Base-by-base conservation (phyloP, 1,140 invertebrate species). In the Tetramorium alpestre region DNA sequence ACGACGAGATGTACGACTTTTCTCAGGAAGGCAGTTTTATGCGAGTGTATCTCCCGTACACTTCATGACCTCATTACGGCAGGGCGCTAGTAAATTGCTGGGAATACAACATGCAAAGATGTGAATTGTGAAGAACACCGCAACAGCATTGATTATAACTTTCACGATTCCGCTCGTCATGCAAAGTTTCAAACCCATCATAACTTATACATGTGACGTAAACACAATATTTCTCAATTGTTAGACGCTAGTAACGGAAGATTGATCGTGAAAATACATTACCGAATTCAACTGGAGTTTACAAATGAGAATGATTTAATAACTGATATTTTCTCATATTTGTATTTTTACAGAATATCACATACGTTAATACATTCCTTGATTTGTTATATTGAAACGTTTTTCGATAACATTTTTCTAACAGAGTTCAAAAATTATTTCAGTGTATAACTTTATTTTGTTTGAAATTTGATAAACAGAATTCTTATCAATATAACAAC, bases 1-100 rank as follows among this genome's bases (percentile, higher is more conserved):
- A 88, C 58, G 58, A 88, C 58, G 58, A 78, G 58, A 88, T 88
- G 54, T 44, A 44, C 10, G 77, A 69, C 87, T 86, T 88, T 86
- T 56, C 56, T 38, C 18, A 25, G 58, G 44, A 56, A 89, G 60
- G 58, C 87, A 88, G 44, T 88, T 89, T 86, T 47, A 80, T 49
- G 41, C 33, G 65, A 51, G 41, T 60, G 10, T 69, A 88, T 60
- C 75, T 69, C 13, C 65, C 60, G 13, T 69, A 69, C 47, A 33
- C 25, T 54, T 81, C 47, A 70, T 69, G 75, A 86, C 47, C 67
- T 73, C 88, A 86, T 89, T 89, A 88, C 47, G 78, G 58, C 18
- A 51, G 28, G 60, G 51, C 7, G 41, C 58, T 28, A 18, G 25
- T 65, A 78, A 78, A 78, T 60, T 58, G n/a, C 11, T 47, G 11